phyloP scores from a whole-genome alignment of 2,888 invertebrate species.

The Pocota personata region DNA sequence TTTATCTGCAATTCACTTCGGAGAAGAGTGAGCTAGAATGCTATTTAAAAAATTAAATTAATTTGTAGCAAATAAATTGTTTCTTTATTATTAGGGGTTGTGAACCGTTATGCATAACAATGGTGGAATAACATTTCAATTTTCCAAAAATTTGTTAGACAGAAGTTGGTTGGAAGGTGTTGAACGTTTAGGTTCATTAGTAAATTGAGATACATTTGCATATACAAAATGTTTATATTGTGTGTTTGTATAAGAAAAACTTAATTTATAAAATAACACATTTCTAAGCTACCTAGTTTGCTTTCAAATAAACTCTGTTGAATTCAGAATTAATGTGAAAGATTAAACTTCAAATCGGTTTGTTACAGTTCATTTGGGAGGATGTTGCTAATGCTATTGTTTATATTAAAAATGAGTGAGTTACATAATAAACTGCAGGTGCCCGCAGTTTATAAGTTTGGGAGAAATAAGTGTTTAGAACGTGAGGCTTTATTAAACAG shows the following conservation, averaged over 20 bases:
- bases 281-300: background rate
- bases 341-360: background rate
- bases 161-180: slow-evolving; percentile 54
- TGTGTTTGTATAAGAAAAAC: slow-evolving; percentile 11
- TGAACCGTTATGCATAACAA: slow-evolving; percentile 41
- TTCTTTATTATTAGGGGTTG: slow-evolving; percentile 14
- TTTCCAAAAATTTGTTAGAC: background rate
- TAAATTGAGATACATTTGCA: slow-evolving; percentile 42
- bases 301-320: background rate
- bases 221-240: slow-evolving; percentile 11
- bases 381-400: background rate
- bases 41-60: slow-evolving; percentile 39
- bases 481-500: no score
- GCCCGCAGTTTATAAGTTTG: no score
- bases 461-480: no score
- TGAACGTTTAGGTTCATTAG: slow-evolving; percentile 41
- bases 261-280: slow-evolving; percentile 16
- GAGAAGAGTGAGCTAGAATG: background rate
- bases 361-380: background rate
- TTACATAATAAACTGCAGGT: no score
- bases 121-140: slow-evolving; percentile 51
- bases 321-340: background rate
- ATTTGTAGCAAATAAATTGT: slow-evolving; percentile 59
- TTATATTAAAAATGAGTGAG: background rate
- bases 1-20: slow-evolving; percentile 45